Evolutionary conservation across 2,797 vertebrate species (phyloP).

Genomic region (Bradypodion pumilum): DNA sequence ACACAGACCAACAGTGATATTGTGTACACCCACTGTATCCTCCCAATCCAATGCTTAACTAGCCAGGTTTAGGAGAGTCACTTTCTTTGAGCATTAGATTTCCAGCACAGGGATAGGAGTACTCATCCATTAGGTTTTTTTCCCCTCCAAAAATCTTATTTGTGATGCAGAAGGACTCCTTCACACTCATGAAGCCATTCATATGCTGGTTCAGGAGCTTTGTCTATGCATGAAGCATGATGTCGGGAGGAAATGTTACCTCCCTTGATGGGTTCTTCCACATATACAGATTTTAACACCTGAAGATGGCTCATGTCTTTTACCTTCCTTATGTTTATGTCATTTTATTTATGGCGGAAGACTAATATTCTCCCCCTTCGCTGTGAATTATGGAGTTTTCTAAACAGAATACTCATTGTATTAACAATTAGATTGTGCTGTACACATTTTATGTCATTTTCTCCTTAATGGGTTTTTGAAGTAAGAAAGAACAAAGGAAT

Average conservation of each 20-base stretch:
- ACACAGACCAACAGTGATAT: background rate
- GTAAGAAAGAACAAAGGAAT: background rate
- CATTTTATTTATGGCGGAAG: too few species aligned
- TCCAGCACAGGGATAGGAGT: background rate
- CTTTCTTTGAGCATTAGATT: background rate
- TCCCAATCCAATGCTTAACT: background rate
- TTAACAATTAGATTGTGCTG: background rate
- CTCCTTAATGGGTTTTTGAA: background rate
- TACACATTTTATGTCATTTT: background rate
- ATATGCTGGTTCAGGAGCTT: background rate
- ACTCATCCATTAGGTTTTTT: background rate
- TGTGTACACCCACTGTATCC: background rate
- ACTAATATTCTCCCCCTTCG: background rate
- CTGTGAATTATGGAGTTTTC: background rate
- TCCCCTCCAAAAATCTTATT: background rate
- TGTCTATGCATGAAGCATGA: background rate
- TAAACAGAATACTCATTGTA: background rate
- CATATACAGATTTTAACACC: background rate
- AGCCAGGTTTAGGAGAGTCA: background rate
- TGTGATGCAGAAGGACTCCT: background rate
- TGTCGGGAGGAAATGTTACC: background rate
- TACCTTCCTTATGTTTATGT: background rate
- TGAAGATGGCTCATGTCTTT: background rate
- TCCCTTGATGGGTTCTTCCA: background rate
- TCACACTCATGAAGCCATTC: background rate